Conservation (phyloP, 2,113 vertebrate species). For the Telmatochromis sp. region DNA sequence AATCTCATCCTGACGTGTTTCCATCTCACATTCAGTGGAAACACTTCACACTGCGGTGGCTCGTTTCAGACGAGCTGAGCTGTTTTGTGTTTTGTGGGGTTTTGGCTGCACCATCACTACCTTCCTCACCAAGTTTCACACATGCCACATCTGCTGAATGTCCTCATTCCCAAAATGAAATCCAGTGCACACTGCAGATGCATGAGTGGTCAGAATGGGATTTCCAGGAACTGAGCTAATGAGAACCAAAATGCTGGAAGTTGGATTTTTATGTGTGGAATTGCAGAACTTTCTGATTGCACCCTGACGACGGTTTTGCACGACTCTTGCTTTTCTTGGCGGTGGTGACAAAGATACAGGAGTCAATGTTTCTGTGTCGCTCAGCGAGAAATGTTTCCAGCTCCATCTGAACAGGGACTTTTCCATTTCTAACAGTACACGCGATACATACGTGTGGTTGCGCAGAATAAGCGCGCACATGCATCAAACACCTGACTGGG, state of each 20-base stretch:
- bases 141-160: neutral
- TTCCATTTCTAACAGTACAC: neutral
- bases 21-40: neutral
- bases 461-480: neutral
- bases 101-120: fast-evolving
- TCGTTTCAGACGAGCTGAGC: fast-evolving
- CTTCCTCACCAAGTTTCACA: neutral
- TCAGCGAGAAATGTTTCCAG: neutral
- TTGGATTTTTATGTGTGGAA: neutral
- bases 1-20: neutral
- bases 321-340: neutral
- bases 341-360: neutral
- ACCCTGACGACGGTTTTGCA: neutral
- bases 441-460: neutral
- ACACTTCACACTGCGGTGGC: neutral
- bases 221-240: neutral
- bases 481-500: neutral
- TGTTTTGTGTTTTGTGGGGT: neutral
- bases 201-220: neutral
- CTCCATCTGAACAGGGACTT: neutral
- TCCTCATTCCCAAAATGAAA: neutral
- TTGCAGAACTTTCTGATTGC: neutral
- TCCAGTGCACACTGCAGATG: neutral
- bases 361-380: neutral
- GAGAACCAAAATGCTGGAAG: neutral